Evolutionary conservation across 1,140 invertebrate genomes (phyloP).

Genomic region (Aphelinus certus): DNA sequence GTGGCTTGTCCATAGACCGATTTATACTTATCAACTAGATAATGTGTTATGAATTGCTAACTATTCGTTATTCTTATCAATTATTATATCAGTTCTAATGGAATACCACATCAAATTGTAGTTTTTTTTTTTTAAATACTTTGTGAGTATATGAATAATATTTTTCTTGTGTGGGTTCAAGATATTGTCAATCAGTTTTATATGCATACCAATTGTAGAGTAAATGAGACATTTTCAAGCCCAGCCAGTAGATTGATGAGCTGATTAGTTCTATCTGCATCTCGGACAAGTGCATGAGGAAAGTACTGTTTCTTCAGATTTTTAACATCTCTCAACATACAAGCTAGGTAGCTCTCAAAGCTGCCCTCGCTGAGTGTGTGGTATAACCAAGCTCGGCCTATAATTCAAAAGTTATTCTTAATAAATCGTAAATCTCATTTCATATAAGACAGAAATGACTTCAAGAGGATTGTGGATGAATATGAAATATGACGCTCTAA

Average conservation of each 20-base stretch:
- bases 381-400: constrained; percentile 66
- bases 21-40: constrained; percentile 24
- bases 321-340: constrained; percentile 58
- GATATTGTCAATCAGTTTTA: constrained; percentile 1
- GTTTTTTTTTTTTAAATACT: background rate
- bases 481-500: background rate
- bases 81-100: constrained; percentile 8
- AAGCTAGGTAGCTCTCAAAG: constrained; percentile 65
- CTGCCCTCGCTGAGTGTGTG: constrained; percentile 65
- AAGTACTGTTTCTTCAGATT: constrained; percentile 63
- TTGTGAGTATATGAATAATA: background rate
- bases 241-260: constrained; percentile 65
- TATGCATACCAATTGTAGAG: constrained; percentile 60
- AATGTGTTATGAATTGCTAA: constrained; percentile 7
- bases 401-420: constrained; percentile 31
- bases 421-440: constrained; percentile 21
- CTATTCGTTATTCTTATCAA: constrained; percentile 12
- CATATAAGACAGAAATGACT: constrained; percentile 3
- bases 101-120: constrained; percentile 2
- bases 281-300: constrained; percentile 62
- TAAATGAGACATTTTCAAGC: constrained; percentile 65
- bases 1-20: constrained; percentile 18
- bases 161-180: constrained; percentile 8
- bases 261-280: constrained; percentile 63
- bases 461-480: background rate